Evolutionary conservation across 2,888 invertebrate species (phyloP).

Genomic region (Gastracanthus pulcherrimus): DNA sequence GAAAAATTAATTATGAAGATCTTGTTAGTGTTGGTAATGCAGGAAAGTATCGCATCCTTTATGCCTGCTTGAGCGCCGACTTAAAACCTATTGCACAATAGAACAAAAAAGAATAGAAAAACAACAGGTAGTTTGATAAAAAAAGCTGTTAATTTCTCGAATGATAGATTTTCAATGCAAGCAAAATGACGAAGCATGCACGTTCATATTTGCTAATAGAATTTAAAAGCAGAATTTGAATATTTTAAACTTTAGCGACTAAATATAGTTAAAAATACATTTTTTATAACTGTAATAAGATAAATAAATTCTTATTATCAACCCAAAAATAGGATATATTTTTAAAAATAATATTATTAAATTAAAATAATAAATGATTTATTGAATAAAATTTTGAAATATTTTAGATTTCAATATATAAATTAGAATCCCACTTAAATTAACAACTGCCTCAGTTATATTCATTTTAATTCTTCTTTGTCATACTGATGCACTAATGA

Average conservation of each 20-base stretch:
- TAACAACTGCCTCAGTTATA: slow-evolving; percentile 5
- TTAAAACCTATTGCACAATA: slow-evolving; percentile 33
- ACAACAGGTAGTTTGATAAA: slow-evolving; percentile 31
- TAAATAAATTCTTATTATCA: too few species aligned
- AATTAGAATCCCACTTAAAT: neutral
- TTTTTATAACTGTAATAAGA: too few species aligned
- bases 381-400: neutral
- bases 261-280: too few species aligned
- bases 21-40: slow-evolving; percentile 33
- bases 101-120: slow-evolving; percentile 31
- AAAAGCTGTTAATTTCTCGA: slow-evolving; percentile 16
- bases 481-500: slow-evolving; percentile 20
- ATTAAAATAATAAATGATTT: too few species aligned
- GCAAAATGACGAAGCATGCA: neutral
- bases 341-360: too few species aligned
- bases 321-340: too few species aligned
- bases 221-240: too few species aligned
- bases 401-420: neutral
- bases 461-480: neutral
- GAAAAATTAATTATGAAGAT: slow-evolving; percentile 47
- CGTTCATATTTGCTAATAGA: too few species aligned
- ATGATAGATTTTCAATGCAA: slow-evolving; percentile 5
- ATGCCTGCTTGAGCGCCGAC: slow-evolving; percentile 10
- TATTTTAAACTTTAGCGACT: too few species aligned
- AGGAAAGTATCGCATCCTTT: slow-evolving; percentile 9